Base-by-base conservation (phyloP, 1,140 invertebrate genomes). In the Dendrolimus kikuchii region DNA sequence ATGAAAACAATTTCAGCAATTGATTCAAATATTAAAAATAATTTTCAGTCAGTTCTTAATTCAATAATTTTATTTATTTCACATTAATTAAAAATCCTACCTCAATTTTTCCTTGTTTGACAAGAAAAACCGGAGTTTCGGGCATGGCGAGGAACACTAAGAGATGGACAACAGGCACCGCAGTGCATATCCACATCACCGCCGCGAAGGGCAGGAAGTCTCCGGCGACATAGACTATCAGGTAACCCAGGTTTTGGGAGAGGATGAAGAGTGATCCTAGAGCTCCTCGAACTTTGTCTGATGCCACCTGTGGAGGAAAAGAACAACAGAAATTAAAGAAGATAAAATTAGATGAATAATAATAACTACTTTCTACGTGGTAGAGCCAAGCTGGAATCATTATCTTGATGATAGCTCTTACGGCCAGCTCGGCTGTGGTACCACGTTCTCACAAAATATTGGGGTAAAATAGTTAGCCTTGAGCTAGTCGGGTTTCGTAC, bases 181-280 rank as follows among this genome's bases (percentile, higher is more conserved):
- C 70, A 0, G 88, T 78, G 23, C 88, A 76, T 5, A 89, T 62
- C 81, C 87, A 89, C 46, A 88, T 66, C 2, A 88, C 84, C 0
- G 74, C 68, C 2, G 51, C 51, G 60, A 89, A 90, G 4, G 79
- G 62, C 10, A 88, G 72, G 44, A 77, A 68, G 52, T 87, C 85
- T 4, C 89, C 89, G 5, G 87, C 70, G 6, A 87, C 59, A 68
- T 89, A 90, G 7, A 88, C 87, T 49, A 87, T 36, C 6, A 89
- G 60, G 46, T 90, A 82, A 0, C 89, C 89, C 5, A 85, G 47
- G 63, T 90, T 90, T 61, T 88, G 85, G 0, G 81, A 76, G 0
- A 89, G 69, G 53, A 90, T 82, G 61, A 89, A 68, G 2, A 89
- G 71, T 5, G 89, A 89, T 2, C 89, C 88, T 8, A 90, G 64